Base-by-base conservation (phyloP, 2,888 invertebrate genomes). In the Sesia bembeciformis region DNA sequence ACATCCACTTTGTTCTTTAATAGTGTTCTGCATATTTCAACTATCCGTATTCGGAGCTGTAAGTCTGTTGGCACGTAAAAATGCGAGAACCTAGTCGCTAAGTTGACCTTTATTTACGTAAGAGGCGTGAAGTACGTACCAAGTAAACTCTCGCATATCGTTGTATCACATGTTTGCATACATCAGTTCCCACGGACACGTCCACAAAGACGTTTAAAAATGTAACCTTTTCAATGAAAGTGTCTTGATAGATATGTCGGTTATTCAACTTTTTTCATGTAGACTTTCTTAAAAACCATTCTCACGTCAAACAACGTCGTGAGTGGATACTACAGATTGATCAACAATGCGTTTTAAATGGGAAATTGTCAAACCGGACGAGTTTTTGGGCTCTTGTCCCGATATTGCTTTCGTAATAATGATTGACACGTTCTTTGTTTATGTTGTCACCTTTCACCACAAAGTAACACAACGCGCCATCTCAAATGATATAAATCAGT, bases 31-130 rank as follows among this genome's bases (percentile, higher is more conserved):
- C 42, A 6, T 42, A 6, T 42, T 42, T 6, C 42, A 42, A 42
- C 42, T 6, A 42, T 6, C 1, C 7, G 42, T 6, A 42, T 42
- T 42, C 7, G 42, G 7, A 42, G 42, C 7, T 6, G 5, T 6
- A 42, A 7, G 42, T 7, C 5, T 42, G 42, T 42, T 42, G 7
- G 42, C 3, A 50, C 50, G 6, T 39, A 50, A 50, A 50, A 50
- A n/a, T n/a, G n/a, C 50, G 39, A 50, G 46, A 38, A 38, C 38
- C 50, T 39, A 5, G 5, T 49, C 3, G 5, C 38, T 7, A 5
- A 49, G 55, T 67, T 78, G 77, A 81, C 77, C 77, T 78, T 77
- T 82, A 70, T 81, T 82, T 79, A 81, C 74, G 74, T 78, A 82
- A 81, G 77, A 79, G 65, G 72, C 70, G 76, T 72, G 69, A 84